A percentile compares a stretch with the other conserved stretches of the same genome.
Conservation (phyloP, 2,113 vertebrate genomes). For the Rallus limicola region DNA sequence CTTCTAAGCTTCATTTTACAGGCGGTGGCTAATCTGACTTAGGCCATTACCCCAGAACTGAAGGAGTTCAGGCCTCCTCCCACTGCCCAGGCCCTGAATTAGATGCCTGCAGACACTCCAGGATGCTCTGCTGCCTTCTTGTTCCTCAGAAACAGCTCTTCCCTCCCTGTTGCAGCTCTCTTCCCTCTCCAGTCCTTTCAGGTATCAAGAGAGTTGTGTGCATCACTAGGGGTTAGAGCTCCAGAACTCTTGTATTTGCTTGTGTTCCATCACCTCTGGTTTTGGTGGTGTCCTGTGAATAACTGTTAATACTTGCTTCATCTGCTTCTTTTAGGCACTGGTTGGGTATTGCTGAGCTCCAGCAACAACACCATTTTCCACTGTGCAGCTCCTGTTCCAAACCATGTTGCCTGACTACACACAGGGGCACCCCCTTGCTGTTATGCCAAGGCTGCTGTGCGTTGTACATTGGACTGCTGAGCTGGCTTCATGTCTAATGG, state of each 20-base stretch:
- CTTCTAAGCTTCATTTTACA: neutral
- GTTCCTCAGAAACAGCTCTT: neutral
- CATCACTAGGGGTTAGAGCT: neutral
- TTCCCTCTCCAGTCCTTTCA: neutral
- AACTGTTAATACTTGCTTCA: neutral
- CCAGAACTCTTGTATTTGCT: neutral
- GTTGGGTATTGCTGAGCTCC: neutral
- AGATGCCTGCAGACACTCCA: neutral
- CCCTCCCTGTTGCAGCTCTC: neutral
- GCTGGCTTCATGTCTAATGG: neutral
- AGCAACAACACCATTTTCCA: neutral
- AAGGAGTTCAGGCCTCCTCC: neutral
- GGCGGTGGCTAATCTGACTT: neutral
- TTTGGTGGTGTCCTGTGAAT: neutral
- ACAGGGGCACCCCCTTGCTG: accelerated
- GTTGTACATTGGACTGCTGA: neutral
- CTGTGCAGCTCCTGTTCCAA: neutral
- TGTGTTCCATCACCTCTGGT: neutral
- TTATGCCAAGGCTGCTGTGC: neutral
- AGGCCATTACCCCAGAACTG: neutral
- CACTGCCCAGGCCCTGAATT: neutral
- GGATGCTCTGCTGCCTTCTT: neutral
- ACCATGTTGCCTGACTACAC: neutral
- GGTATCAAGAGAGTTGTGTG: neutral
- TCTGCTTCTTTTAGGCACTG: neutral